Base-by-base conservation (phyloP, 2,113 vertebrate genomes). In the Eulacestoma nigropectus region DNA sequence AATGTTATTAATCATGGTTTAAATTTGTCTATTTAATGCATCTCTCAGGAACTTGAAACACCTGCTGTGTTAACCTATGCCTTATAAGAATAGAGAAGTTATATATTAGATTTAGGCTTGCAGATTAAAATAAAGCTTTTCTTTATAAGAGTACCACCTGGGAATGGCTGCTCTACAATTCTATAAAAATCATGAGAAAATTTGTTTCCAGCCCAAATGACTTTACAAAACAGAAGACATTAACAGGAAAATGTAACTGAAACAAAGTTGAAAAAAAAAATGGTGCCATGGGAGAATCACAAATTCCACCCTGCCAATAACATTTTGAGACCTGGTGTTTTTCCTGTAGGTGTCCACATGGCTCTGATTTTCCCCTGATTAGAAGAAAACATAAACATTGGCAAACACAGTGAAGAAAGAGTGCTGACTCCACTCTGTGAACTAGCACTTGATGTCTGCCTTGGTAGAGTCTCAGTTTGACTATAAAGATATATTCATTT, bases 341-440 rank as follows among this genome's bases (percentile, higher is more conserved):
- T 90, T 81, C 56, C 94, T 84, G 56, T 95, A 87, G 89, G 95
- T 97, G 88, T 94, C 87, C 97, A 97, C 96, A 92, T 97, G 97
- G 94, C 93, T 98, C 97, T 97, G 94, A 96, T 98, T 98, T 97
- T 93, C 92, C 90, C 77, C 75, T 87, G 96, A 96, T 97, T 97
- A 94, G 88, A 69, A 97, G 94, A 97, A 96, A 97, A 87, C 65
- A 95, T 94, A 97, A 98, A 98, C 95, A 97, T 50, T 96, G 86
- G 94, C 87, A 97, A 96, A 94, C 32, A 33, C 56, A 84, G 81
- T 82, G 57, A 90, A 82, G 74, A 91, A 90, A 90, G 70, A 94
- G 74, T 64, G 56, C 73, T 97, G 95, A 97, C 69, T 93, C 88
- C 60, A 82, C 53, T 81, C 73, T 80, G 84, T 91, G 89, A 95